phyloP scores from a whole-genome alignment of 64 coral and sea anemone genomes.

The Actinia equina region DNA sequence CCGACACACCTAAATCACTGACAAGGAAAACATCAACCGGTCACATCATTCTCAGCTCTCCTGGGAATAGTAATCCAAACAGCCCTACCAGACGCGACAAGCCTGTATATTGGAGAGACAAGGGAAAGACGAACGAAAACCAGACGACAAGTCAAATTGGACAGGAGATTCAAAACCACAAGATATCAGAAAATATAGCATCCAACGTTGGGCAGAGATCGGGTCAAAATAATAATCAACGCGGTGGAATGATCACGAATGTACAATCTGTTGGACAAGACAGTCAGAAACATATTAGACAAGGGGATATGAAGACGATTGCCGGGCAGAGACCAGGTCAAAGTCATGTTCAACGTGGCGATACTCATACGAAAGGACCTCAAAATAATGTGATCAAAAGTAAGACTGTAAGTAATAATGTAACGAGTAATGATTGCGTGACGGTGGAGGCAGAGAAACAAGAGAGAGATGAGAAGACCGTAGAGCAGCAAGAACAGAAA shows the following conservation, averaged over 20 bases:
- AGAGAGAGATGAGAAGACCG: background rate
- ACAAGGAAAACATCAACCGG: constrained; percentile 7
- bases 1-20: background rate
- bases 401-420: background rate
- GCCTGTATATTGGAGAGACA: constrained; percentile 9
- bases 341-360: background rate
- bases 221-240: background rate
- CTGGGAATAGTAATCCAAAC: constrained; percentile 3
- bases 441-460: background rate
- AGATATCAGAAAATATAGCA: background rate
- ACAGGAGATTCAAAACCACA: background rate
- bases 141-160: background rate
- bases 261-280: background rate
- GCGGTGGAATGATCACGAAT: background rate
- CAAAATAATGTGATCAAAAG: background rate
- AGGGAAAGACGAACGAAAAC: background rate
- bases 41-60: background rate
- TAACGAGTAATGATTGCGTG: background rate
- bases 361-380: background rate
- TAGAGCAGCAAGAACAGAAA: background rate
- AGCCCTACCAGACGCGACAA: constrained; percentile 6
- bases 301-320: background rate
- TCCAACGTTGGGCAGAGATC: background rate
- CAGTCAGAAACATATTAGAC: background rate
- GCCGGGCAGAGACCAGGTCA: background rate